These are phyloP conservation scores for Limnephilus marmoratus DNA, from an alignment of 2,888 invertebrate species.

Conservation along the genomic window DNA sequence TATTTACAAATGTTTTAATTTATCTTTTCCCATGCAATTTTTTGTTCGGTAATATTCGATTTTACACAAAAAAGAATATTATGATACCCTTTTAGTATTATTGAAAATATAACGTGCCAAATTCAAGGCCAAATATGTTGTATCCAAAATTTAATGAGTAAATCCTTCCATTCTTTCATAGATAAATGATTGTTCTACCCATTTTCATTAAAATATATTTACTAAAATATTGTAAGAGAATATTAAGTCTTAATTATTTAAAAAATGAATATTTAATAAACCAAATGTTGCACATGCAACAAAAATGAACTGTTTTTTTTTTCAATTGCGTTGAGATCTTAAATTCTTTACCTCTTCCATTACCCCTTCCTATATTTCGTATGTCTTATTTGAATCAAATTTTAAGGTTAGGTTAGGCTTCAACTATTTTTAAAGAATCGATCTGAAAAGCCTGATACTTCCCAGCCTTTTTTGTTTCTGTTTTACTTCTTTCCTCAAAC, in stretches of 20 bases:
- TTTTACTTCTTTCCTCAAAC: neutral
- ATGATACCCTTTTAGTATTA: neutral
- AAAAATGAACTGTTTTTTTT: conserved; percentile 30
- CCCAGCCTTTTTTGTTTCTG: neutral
- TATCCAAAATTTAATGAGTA: conserved; percentile 45
- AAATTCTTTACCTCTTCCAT: neutral
- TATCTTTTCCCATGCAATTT: neutral
- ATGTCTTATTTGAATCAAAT: neutral
- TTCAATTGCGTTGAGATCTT: neutral
- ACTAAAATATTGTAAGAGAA: conserved; percentile 61
- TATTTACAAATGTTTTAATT: neutral
- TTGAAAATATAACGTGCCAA: conserved; percentile 37
- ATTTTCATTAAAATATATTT: conserved; percentile 57
- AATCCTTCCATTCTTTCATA: conserved; percentile 53
- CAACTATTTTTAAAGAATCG: neutral
- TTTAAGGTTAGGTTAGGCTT: neutral
- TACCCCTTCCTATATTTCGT: neutral
- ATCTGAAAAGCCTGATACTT: neutral
- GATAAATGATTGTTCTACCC: conserved; percentile 51
- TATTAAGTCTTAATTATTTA: conserved; percentile 64
- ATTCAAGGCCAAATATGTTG: conserved; percentile 49
- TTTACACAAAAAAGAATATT: neutral
- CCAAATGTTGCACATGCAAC: conserved; percentile 63
- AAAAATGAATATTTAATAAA: conserved; percentile 65
- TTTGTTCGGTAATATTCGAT: neutral